Evolutionary conservation across 92 coral and sea anemone genomes (phyloP), one percentile per base, ranked within the genome.

Genomic region (Porites rus): DNA sequence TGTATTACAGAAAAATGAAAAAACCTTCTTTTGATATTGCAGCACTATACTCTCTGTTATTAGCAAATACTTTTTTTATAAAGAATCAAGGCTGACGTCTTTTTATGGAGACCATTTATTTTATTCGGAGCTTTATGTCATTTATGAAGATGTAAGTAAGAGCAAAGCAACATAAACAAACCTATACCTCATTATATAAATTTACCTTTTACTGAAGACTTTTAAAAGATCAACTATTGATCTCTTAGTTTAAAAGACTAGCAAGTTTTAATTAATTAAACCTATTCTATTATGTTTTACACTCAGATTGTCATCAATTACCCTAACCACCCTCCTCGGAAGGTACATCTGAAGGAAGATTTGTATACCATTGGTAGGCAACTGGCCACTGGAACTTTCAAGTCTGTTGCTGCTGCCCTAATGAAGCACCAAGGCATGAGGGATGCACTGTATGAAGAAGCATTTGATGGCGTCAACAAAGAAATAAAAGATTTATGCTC

Each of bases 301-400:
- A 53, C 75, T 68, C 7, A 83, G 87, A 70, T 83, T 14, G 58
- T 72, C 6, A 71, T 83, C 22, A 54, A 53, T 59, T 73, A 58
- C 67, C 87, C 87, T 24, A 83, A 83, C 25, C 74, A 78, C 62
- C 46, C 5, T 1, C 59, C 74, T 61, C 74, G 69, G 60, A 61
- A 61, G 65, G 52, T 83, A 69, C 61, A 17, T n/a, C 63, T 83
- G 1, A 24, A 77, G 58, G 87, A 83, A 18, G 53, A 73, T 9
- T 18, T 53, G 63, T 83, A 69, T 72, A 25, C 87, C 64, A 72
- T 38, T 71, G 87, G 79, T 12, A 65, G 87, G 50, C 87, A 83
- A 25, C 19, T 83, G 51, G 87, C 87, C 50, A 51, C 75, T 58
- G 87, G 87, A 10, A 71, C 62, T 58, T 24, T 70, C 24, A 83